These are phyloP conservation scores for Parnassius mnemosyne DNA, from an alignment of 2,888 invertebrate genomes.

Conservation along the genomic window DNA sequence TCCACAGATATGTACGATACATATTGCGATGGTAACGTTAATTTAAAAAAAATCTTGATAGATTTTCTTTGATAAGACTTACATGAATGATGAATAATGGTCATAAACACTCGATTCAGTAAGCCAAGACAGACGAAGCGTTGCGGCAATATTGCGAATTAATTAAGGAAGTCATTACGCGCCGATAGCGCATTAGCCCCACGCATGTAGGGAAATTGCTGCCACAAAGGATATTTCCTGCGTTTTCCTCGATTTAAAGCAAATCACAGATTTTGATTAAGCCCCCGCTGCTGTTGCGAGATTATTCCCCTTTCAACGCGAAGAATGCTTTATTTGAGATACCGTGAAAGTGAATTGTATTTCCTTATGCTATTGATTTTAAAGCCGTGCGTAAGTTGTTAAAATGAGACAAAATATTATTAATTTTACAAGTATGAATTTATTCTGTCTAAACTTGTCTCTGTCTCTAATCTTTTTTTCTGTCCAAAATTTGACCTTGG, in stretches of 20 bases:
- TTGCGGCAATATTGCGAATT: slow-evolving; percentile 69
- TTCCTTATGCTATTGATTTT: slow-evolving; percentile 74
- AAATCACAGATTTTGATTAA: slow-evolving; percentile 80
- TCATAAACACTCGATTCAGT: slow-evolving; percentile 27
- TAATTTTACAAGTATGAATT: too few species aligned
- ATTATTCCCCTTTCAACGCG: slow-evolving; percentile 79
- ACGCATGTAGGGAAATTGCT: slow-evolving; percentile 77
- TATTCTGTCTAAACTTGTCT: too few species aligned
- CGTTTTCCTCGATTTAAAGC: slow-evolving; percentile 80
- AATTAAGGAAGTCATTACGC: slow-evolving; percentile 80
- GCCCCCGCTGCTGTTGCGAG: slow-evolving; percentile 75
- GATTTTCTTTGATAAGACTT: background rate
- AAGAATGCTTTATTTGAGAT: slow-evolving; percentile 79
- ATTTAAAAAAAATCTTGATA: too few species aligned
- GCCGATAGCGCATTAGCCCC: slow-evolving; percentile 75
- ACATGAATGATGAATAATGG: background rate
- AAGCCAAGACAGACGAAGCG: slow-evolving; percentile 25
- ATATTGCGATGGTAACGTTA: too few species aligned
- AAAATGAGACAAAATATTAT: slow-evolving; percentile 29
- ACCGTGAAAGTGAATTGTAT: slow-evolving; percentile 78
- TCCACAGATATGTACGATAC: too few species aligned
- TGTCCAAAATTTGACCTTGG: too few species aligned
- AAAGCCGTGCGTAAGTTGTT: slow-evolving; percentile 37
- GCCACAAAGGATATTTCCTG: slow-evolving; percentile 79
- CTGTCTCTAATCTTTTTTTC: too few species aligned